Evolutionary conservation across 2,113 vertebrate species (phyloP).

Genomic region (Dipodomys spectabilis): DNA sequence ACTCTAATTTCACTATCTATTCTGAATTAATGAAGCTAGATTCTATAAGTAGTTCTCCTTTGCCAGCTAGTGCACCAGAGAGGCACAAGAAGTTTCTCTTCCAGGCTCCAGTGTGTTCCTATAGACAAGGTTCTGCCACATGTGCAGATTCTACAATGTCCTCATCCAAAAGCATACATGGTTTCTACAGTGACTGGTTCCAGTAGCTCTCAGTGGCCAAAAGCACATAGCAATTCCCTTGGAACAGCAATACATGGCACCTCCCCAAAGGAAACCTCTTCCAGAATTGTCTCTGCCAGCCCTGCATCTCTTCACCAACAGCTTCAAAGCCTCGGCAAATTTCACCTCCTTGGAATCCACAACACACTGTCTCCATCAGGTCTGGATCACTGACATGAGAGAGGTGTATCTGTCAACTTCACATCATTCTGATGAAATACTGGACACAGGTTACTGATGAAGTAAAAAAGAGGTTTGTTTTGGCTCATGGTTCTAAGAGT

Average conservation of each 20-base stretch:
- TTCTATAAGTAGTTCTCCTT: not conserved
- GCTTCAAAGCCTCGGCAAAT: not conserved
- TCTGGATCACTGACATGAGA: not conserved
- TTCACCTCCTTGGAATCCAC: not conserved
- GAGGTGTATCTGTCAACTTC: not conserved
- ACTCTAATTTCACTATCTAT: not conserved
- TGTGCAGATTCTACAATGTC: not conserved
- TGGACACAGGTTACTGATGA: not conserved
- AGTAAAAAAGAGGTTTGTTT: not conserved
- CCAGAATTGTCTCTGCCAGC: not conserved
- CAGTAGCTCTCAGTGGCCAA: not conserved
- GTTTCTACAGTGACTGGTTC: not conserved
- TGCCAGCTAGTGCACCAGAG: not conserved
- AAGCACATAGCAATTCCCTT: not conserved
- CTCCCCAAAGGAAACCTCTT: not conserved
- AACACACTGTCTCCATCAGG: not conserved
- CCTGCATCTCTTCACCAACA: not conserved
- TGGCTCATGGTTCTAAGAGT: not conserved
- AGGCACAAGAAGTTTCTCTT: not conserved
- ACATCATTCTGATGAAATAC: not conserved
- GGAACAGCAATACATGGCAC: not conserved
- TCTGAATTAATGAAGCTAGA: not conserved
- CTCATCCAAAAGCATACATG: not conserved
- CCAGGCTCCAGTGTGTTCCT: not conserved
- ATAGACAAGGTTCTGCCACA: not conserved